A percentile compares a stretch with the other conserved stretches of the same genome.
Evolutionary conservation across 1,140 invertebrate genomes (phyloP).

Genomic region (Mycetomoellerius zeteki): DNA sequence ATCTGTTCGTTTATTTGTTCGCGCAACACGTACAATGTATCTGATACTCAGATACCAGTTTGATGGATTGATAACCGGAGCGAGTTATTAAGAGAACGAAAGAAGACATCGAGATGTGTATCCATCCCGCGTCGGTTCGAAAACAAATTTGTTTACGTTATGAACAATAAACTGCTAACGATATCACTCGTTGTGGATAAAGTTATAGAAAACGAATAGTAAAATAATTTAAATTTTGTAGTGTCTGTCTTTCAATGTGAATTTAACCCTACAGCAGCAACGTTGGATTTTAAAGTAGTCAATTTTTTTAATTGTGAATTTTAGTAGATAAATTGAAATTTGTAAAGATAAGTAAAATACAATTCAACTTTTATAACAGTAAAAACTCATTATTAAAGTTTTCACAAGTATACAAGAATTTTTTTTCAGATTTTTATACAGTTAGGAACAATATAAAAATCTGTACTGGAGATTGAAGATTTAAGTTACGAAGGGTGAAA

Average conservation of each 20-base stretch:
- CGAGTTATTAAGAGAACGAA: slow-evolving; percentile 49
- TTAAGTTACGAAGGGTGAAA: too few species aligned
- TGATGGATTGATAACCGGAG: slow-evolving; percentile 49
- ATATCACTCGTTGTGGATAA: neutral
- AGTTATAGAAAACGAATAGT: neutral
- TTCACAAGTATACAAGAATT: too few species aligned
- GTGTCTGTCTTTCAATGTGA: neutral
- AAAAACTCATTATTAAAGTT: too few species aligned
- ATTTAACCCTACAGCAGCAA: neutral
- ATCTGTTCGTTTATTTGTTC: slow-evolving; percentile 18
- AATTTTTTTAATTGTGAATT: too few species aligned
- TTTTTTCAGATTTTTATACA: too few species aligned
- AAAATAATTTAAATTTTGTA: neutral
- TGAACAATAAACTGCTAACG: neutral
- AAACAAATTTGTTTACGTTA: slow-evolving; percentile 3
- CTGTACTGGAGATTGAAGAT: too few species aligned
- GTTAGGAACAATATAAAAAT: too few species aligned
- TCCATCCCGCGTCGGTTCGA: neutral
- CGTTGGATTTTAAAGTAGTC: too few species aligned
- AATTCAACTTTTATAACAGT: too few species aligned
- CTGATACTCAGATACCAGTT: slow-evolving; percentile 40
- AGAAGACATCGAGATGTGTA: slow-evolving; percentile 42
- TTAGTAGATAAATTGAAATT: too few species aligned
- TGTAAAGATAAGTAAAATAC: too few species aligned
- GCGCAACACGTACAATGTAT: slow-evolving; percentile 31